Base-by-base conservation (phyloP, 1,140 invertebrate genomes). In the Phthorimaea operculella region DNA sequence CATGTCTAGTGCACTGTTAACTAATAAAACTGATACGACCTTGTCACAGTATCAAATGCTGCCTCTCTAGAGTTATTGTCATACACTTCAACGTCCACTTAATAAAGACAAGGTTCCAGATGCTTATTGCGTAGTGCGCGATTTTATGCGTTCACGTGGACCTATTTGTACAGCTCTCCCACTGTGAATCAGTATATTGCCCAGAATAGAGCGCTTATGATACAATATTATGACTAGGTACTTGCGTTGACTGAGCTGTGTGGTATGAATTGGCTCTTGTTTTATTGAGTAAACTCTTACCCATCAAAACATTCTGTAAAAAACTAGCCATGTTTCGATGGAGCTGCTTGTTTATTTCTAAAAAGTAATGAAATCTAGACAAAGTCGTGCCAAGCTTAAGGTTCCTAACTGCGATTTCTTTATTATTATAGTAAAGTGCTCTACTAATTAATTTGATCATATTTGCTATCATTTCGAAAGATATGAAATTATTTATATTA, bases 141-240 rank as follows among this genome's bases (percentile, higher is more conserved):
- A 61, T 62, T 62, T 69, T 63, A 63, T 57, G 47, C 48, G 51
- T 55, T 18, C 18, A 51, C 18, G 59, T 63, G n/a, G 21, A 28
- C 21, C 21, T 59, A 36, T 48, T 42, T 52, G n/a, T 10, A 36
- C 48, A 49, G 18, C 54, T 64, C 73, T 71, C 73, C 75, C 70
- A 62, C 75, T 65, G 68, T 65, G 75, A 70, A 65, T 76, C 71
- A 73, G 63, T 62, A 9, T 28, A 9, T 28, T 34, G 54, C 66
- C 68, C 10, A 63, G 62, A 76, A 76, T 76, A 76, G 66, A 60
- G 16, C 36, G 48, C 10, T 11, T 28, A 18, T 50, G 48, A 50
- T 50, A 50, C 48, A 50, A 50, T 50, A 50, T 50, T 14, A 50
- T 33, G 21, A 12, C 6, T 58, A n/a, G n/a, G n/a, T n/a, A 44